Evolutionary conservation across 1,140 invertebrate species (phyloP).

Genomic region (Sycophaga agraensis): DNA sequence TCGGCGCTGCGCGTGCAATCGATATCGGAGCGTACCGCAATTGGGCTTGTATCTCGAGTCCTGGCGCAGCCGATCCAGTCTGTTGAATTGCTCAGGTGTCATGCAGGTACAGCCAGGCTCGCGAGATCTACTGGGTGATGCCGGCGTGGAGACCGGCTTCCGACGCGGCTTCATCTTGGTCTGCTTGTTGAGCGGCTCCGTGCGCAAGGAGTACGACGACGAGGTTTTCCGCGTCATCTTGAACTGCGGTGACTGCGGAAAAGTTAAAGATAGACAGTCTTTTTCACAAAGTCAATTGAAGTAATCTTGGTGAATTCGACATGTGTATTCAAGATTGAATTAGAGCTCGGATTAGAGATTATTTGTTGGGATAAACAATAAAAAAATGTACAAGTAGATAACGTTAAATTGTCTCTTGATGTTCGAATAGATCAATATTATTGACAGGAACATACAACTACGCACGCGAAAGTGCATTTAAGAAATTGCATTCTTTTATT

Average conservation of each 20-base stretch:
- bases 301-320: too few species aligned
- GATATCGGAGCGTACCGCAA: conserved; percentile 36
- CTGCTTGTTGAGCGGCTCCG: conserved; percentile 84
- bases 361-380: too few species aligned
- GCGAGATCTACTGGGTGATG: conserved; percentile 80
- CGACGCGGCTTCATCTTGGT: conserved; percentile 74
- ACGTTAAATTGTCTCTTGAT: too few species aligned
- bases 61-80: conserved; percentile 74
- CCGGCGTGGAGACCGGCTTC: conserved; percentile 90
- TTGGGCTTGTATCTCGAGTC: conserved; percentile 78
- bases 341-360: too few species aligned
- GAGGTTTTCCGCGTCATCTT: conserved; percentile 96
- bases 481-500: too few species aligned
- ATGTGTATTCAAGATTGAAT: too few species aligned
- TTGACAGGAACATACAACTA: too few species aligned
- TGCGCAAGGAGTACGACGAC: conserved; percentile 91
- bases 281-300: too few species aligned
- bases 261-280: conserved; percentile 52
- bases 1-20: neutral
- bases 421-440: too few species aligned
- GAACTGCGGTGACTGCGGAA: conserved; percentile 94
- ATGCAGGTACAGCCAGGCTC: conserved; percentile 94
- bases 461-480: too few species aligned
- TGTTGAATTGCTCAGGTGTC: conserved; percentile 83
- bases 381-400: too few species aligned